phyloP scores from a whole-genome alignment of 2,888 invertebrate genomes.

The Zeuzera pyrina region DNA sequence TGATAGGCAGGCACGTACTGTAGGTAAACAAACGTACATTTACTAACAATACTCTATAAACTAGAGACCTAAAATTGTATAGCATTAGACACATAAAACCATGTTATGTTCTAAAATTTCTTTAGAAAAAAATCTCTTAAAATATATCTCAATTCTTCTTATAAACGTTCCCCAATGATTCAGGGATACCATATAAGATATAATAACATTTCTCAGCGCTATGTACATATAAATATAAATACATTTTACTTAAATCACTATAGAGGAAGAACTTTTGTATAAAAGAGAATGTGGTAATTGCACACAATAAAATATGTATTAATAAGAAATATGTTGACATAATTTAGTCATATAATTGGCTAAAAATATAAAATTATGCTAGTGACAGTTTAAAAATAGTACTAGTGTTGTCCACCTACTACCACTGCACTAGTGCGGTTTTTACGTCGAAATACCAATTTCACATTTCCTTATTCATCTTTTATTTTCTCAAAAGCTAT shows the following conservation, averaged over 20 bases:
- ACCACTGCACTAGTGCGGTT: too few species aligned
- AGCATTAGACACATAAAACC: slow-evolving; percentile 62
- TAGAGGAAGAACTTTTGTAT: slow-evolving; percentile 63
- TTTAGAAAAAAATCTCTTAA: slow-evolving; percentile 69
- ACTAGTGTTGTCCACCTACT: too few species aligned
- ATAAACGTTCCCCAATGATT: slow-evolving; percentile 35
- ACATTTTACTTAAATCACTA: slow-evolving; percentile 51
- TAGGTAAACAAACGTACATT: slow-evolving; percentile 11
- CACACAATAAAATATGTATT: slow-evolving; percentile 51
- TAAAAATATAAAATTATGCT: slow-evolving; percentile 27
- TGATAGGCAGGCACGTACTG: slow-evolving; percentile 43
- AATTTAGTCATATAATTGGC: slow-evolving; percentile 17
- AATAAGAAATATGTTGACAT: background rate
- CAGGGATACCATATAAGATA: slow-evolving; percentile 35
- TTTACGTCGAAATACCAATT: too few species aligned
- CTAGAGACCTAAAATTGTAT: slow-evolving; percentile 50
- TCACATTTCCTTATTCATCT: too few species aligned
- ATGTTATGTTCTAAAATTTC: slow-evolving; percentile 54
- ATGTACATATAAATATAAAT: slow-evolving; percentile 60
- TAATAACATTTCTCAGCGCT: slow-evolving; percentile 42
- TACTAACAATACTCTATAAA: slow-evolving; percentile 32
- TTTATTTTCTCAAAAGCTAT: too few species aligned
- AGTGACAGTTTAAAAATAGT: slow-evolving; percentile 20
- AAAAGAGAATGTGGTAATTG: slow-evolving; percentile 61
- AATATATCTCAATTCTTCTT: slow-evolving; percentile 64